Conservation (phyloP, 2,888 invertebrate species). For the Rhogogaster chlorosoma region DNA sequence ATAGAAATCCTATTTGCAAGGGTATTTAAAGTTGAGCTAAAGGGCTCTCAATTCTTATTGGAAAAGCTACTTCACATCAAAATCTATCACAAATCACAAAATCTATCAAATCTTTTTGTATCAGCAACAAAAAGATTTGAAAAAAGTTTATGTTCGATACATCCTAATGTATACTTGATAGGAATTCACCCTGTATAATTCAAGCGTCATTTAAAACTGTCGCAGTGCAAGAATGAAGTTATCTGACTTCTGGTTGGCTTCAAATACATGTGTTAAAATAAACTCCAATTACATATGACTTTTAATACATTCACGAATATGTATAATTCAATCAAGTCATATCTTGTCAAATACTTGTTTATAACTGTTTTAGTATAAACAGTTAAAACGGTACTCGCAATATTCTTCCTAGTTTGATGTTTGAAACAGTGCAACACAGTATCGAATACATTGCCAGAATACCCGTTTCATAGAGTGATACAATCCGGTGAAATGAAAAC, state of each 20-base stretch:
- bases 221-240: not conserved
- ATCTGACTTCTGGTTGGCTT: not conserved
- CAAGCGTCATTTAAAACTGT: conserved; percentile 3
- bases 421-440: not conserved
- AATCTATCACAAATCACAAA: no score
- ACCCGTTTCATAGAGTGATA: not conserved
- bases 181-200: not conserved
- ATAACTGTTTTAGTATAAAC: not conserved
- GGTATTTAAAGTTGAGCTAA: no score
- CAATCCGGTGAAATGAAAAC: not conserved
- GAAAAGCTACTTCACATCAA: no score
- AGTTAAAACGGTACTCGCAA: not conserved
- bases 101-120: no score
- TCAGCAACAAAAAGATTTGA: no score
- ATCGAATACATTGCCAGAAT: conserved; percentile 14
- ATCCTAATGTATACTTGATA: not conserved
- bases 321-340: not conserved
- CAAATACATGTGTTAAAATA: not conserved
- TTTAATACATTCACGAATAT: not conserved
- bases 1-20: no score
- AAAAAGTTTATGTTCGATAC: no score
- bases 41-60: no score
- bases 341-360: not conserved
- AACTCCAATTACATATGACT: not conserved
- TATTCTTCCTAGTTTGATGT: not conserved